Conservation (phyloP, 2,113 vertebrate species). For the Chionis minor region DNA sequence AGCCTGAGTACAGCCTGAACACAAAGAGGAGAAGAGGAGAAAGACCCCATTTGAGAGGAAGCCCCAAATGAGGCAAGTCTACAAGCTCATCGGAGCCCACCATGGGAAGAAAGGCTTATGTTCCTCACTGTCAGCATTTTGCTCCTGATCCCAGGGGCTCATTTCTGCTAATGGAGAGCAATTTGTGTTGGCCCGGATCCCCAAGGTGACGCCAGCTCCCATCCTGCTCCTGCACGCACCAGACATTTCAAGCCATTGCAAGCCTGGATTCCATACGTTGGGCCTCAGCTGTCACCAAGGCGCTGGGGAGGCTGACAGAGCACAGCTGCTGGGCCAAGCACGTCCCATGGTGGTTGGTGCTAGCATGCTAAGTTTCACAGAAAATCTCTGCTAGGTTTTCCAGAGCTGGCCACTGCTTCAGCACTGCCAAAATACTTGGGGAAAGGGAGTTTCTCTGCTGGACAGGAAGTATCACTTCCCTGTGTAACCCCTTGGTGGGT, state of each 20-base stretch:
- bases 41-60: background rate
- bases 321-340: background rate
- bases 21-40: background rate
- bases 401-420: background rate
- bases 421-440: background rate
- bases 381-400: background rate
- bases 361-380: background rate
- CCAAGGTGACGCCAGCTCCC: background rate
- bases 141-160: background rate
- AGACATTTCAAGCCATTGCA: background rate
- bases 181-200: background rate
- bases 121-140: background rate
- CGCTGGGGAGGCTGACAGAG: background rate
- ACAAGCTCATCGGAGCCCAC: background rate
- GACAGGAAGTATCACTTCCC: background rate
- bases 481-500: fast-evolving
- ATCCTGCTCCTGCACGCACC: background rate
- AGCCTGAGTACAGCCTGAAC: background rate
- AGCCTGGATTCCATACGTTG: background rate
- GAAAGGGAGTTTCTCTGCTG: background rate
- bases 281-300: background rate
- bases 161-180: background rate
- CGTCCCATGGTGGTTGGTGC: background rate
- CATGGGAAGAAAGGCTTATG: background rate
- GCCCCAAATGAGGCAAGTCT: background rate